phyloP scores from a whole-genome alignment of 2,888 invertebrate species.

The Aphelenchoides bicaudatus region DNA sequence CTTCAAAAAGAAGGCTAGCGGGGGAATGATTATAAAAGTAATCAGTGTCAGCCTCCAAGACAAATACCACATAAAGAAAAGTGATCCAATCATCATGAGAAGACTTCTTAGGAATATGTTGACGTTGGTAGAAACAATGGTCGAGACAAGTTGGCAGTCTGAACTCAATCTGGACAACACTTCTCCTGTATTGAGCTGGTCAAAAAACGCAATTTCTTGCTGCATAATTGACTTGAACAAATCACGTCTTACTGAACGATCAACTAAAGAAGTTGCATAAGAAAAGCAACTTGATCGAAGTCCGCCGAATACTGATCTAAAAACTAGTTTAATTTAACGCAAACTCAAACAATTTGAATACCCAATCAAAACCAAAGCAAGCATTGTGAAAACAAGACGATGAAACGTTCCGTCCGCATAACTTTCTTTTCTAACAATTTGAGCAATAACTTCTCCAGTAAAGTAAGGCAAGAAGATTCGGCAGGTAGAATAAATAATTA shows the following conservation, averaged over 20 bases:
- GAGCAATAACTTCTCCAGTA: slow-evolving; percentile 47
- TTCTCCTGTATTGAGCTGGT: slow-evolving; percentile 59
- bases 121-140: slow-evolving; percentile 60
- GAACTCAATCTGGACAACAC: slow-evolving; percentile 63
- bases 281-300: slow-evolving; percentile 60
- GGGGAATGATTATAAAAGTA: slow-evolving; percentile 62
- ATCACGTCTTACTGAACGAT: slow-evolving; percentile 52
- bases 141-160: slow-evolving; percentile 63
- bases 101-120: slow-evolving; percentile 62
- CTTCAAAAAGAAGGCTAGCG: slow-evolving; percentile 61
- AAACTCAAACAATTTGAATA: too few species aligned
- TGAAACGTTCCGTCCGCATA: not conserved
- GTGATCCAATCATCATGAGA: slow-evolving; percentile 58
- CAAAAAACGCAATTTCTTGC: slow-evolving; percentile 62
- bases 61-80: slow-evolving; percentile 62
- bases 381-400: slow-evolving; percentile 36
- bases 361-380: slow-evolving; percentile 26
- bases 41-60: slow-evolving; percentile 62
- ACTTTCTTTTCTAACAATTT: slow-evolving; percentile 37
- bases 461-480: slow-evolving; percentile 52
- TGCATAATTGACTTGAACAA: slow-evolving; percentile 59
- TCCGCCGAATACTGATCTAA: slow-evolving; percentile 60
- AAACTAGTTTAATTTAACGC: too few species aligned
- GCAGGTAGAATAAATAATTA: not conserved
- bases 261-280: slow-evolving; percentile 56